Percentiles rank a stretch among this genome's conserved stretches.
These are phyloP conservation scores for Caloenas nicobarica DNA, from an alignment of 2,113 vertebrate genomes.

Conservation along the genomic window DNA sequence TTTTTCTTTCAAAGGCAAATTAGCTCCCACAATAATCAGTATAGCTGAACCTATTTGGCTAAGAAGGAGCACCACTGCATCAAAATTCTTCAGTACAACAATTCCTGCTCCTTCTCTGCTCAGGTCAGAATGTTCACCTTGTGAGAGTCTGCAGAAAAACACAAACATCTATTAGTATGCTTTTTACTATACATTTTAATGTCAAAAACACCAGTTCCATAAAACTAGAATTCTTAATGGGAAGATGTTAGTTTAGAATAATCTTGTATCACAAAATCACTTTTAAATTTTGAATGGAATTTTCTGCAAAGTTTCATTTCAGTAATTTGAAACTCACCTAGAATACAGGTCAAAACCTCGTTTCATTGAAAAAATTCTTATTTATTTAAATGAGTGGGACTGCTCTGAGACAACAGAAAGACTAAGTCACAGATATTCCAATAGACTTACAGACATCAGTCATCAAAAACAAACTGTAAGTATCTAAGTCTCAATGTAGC, in stretches of 20 bases:
- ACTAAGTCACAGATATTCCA: background rate
- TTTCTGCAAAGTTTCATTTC: background rate
- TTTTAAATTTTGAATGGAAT: background rate
- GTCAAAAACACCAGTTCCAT: background rate
- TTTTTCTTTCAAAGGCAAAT: background rate
- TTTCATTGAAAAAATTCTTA: background rate
- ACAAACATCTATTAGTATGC: background rate
- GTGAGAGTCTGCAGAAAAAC: background rate
- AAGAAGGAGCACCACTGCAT: background rate
- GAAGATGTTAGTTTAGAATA: background rate
- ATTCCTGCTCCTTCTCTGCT: background rate
- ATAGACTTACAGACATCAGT: background rate
- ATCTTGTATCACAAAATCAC: background rate
- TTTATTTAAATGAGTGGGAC: background rate
- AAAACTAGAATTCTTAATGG: background rate
- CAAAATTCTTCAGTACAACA: background rate
- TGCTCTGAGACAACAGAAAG: background rate
- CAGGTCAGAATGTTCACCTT: background rate
- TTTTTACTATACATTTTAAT: background rate
- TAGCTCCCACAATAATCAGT: background rate
- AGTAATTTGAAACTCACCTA: background rate
- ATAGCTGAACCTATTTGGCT: background rate
- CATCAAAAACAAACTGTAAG: background rate
- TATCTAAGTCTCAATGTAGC: background rate
- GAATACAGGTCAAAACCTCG: background rate